These are phyloP conservation scores for Epirrita christyi DNA, from an alignment of 2,888 invertebrate genomes.

Conservation along the genomic window DNA sequence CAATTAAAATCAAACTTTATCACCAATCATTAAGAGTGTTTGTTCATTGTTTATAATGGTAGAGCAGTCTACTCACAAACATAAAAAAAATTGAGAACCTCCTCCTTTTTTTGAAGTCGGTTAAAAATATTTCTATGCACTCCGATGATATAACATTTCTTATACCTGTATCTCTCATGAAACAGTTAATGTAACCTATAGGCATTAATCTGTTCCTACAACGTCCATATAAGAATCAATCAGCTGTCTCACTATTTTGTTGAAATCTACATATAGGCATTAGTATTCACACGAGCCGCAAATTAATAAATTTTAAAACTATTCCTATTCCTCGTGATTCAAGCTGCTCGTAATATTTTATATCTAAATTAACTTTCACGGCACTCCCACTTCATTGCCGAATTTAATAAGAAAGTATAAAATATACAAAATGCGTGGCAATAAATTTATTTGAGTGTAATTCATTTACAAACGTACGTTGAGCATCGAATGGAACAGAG, in stretches of 20 bases:
- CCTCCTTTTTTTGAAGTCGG: too few relatives aligned
- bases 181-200: too few relatives aligned
- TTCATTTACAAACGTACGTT: constrained; percentile 41
- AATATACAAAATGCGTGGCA: constrained; percentile 43
- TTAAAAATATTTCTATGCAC: too few relatives aligned
- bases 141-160: too few relatives aligned
- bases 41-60: too few relatives aligned
- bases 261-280: constrained; percentile 33
- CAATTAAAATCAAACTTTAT: too few relatives aligned
- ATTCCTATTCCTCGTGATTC: constrained; percentile 35
- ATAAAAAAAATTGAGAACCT: too few relatives aligned
- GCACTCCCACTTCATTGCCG: constrained; percentile 48
- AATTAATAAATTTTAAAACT: constrained; percentile 32
- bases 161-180: too few relatives aligned
- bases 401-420: constrained; percentile 56
- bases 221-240: constrained; percentile 28
- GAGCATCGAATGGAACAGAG: constrained; percentile 28
- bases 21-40: too few relatives aligned
- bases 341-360: constrained; percentile 43
- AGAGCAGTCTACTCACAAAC: constrained; percentile 2
- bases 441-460: constrained; percentile 54
- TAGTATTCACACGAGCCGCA: constrained; percentile 32
- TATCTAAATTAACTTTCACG: constrained; percentile 48
- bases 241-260: constrained; percentile 26
- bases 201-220: constrained; percentile 22